Percentiles rank a stretch among this genome's conserved stretches.
Evolutionary conservation across 1,140 invertebrate species (phyloP).

Genomic region (Lutraria rhynchaena): DNA sequence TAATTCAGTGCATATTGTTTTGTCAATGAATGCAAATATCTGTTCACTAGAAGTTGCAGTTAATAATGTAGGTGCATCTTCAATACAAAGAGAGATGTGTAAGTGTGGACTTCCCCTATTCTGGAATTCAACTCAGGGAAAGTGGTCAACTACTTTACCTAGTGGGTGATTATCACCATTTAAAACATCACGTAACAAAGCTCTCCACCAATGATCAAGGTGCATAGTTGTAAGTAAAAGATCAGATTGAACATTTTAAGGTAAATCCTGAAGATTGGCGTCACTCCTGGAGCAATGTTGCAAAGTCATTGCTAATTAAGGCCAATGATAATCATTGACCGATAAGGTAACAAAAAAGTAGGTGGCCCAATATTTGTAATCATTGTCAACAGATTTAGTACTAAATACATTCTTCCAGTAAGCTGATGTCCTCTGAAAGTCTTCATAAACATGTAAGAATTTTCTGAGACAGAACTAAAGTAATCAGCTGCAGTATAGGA

Average conservation of each 20-base stretch:
- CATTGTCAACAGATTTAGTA: conserved; percentile 52
- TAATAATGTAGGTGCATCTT: conserved; percentile 70
- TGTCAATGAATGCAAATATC: conserved; percentile 37
- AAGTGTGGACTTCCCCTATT: conserved; percentile 81
- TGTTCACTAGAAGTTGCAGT: conserved; percentile 1
- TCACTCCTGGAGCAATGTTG: not conserved
- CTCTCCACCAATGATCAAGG: conserved; percentile 49
- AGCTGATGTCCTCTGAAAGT: conserved; percentile 50
- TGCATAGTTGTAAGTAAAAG: conserved; percentile 30
- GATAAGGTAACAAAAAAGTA: conserved; percentile 58
- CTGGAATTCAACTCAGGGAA: conserved; percentile 81
- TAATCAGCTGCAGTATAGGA: conserved; percentile 1
- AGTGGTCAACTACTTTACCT: conserved; percentile 65
- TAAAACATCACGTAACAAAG: conserved; percentile 59
- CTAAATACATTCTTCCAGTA: conserved; percentile 24
- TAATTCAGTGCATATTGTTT: conserved; percentile 15
- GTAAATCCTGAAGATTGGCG: not conserved
- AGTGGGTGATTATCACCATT: conserved; percentile 40
- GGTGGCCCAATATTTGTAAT: conserved; percentile 48
- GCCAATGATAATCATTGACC: conserved; percentile 53
- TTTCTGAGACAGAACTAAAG: not conserved
- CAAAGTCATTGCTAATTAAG: conserved; percentile 22
- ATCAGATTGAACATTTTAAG: conserved; percentile 13
- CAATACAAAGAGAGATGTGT: conserved; percentile 80
- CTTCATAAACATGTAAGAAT: conserved; percentile 59